phyloP scores from a whole-genome alignment of 2,888 invertebrate species.

The Sinhomidia bicolor region DNA sequence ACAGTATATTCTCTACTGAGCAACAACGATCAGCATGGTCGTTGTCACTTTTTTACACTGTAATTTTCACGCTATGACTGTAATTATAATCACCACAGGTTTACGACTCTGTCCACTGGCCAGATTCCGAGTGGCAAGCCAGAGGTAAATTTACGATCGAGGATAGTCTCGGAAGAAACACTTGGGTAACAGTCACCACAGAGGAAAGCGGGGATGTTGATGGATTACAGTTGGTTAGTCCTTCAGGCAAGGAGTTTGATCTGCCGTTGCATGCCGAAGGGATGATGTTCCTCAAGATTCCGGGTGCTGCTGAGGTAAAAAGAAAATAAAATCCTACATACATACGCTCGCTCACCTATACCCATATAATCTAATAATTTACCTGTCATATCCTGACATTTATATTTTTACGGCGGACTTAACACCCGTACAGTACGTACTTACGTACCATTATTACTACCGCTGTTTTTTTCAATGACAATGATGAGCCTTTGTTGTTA shows the following conservation, averaged over 20 bases:
- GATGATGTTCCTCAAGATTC: slow-evolving; percentile 79
- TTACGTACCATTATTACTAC: too few relatives aligned
- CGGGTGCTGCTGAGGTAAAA: slow-evolving; percentile 80
- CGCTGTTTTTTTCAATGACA: neutral
- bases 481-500: slow-evolving; percentile 47
- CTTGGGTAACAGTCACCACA: slow-evolving; percentile 80
- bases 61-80: slow-evolving; percentile 61
- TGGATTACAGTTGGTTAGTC: slow-evolving; percentile 80
- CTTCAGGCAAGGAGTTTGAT: slow-evolving; percentile 80
- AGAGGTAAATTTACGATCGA: slow-evolving; percentile 80
- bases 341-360: neutral
- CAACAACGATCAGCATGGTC: neutral
- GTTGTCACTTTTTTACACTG: slow-evolving; percentile 33
- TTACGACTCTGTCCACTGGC: slow-evolving; percentile 79
- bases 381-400: slow-evolving; percentile 70
- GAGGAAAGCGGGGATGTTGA: slow-evolving; percentile 80
- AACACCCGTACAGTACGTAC: neutral
- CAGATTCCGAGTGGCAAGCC: slow-evolving; percentile 79
- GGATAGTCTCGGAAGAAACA: slow-evolving; percentile 79
- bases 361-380: slow-evolving; percentile 65
- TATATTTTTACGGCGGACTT: slow-evolving; percentile 49
- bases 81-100: slow-evolving; percentile 74
- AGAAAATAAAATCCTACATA: too few relatives aligned
- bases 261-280: slow-evolving; percentile 80
- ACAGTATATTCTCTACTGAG: too few relatives aligned